These are phyloP conservation scores for Salpingus planirostris DNA, from an alignment of 2,888 invertebrate species.

Conservation along the genomic window DNA sequence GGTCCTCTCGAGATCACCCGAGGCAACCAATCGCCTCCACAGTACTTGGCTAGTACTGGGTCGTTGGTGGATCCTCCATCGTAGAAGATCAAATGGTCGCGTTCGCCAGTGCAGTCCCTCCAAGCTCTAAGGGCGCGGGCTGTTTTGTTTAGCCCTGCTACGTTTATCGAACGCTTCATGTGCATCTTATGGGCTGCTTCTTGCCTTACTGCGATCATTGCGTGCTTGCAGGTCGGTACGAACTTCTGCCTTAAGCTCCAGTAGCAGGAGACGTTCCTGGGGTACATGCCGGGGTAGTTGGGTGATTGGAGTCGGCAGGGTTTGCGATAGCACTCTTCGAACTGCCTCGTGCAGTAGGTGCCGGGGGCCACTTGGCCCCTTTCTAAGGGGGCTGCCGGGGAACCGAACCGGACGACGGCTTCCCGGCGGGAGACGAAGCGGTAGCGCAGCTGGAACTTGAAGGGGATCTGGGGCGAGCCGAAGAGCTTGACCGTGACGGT, in stretches of 20 bases:
- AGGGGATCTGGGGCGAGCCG: constrained; percentile 64
- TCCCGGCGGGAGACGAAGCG: constrained; percentile 73
- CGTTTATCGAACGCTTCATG: constrained; percentile 56
- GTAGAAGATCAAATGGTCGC: constrained; percentile 77
- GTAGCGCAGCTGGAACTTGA: constrained; percentile 71
- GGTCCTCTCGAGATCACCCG: constrained; percentile 67
- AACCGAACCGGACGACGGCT: constrained; percentile 71
- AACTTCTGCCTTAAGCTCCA: constrained; percentile 79
- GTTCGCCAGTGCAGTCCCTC: constrained; percentile 73
- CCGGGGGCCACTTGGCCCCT: constrained; percentile 69
- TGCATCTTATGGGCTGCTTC: constrained; percentile 66
- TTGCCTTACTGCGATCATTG: constrained; percentile 80
- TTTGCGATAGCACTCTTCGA: constrained; percentile 75
- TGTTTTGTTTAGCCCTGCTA: constrained; percentile 63
- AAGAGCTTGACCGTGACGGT: constrained; percentile 76
- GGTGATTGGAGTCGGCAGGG: constrained; percentile 82
- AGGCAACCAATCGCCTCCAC: constrained; percentile 80
- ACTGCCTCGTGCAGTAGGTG: constrained; percentile 63
- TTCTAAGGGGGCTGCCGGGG: constrained; percentile 67
- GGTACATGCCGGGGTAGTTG: constrained; percentile 84
- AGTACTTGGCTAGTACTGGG: constrained; percentile 76
- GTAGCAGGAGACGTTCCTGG: constrained; percentile 84
- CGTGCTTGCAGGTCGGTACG: constrained; percentile 82
- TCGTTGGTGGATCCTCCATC: constrained; percentile 78
- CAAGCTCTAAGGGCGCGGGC: constrained; percentile 64